These are phyloP conservation scores for Setipinna tenuifilis DNA, from an alignment of 2,797 vertebrate genomes.

Conservation along the genomic window DNA sequence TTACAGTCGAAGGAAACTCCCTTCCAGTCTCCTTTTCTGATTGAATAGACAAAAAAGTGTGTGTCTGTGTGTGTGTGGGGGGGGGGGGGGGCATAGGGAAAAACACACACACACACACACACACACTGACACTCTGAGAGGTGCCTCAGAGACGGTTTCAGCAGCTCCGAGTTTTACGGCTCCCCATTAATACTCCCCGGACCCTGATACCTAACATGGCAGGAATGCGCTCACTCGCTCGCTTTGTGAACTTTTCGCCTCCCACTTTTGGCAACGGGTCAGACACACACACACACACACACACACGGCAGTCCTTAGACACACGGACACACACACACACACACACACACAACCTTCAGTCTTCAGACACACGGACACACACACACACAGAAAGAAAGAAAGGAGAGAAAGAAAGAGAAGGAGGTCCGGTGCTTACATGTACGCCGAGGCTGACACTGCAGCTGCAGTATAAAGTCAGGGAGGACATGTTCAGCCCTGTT, in stretches of 20 bases:
- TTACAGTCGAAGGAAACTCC: neutral
- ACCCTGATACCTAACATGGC: conserved; percentile 63
- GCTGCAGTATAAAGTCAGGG: conserved; percentile 47
- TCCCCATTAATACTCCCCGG: conserved; percentile 57
- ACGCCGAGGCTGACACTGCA: conserved; percentile 47
- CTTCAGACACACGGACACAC: no score
- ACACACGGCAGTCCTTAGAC: conserved; percentile 39
- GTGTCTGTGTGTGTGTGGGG: no score
- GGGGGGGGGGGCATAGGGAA: neutral
- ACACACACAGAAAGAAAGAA: neutral
- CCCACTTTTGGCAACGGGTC: conserved; percentile 61
- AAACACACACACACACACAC: neutral
- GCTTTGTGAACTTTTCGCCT: conserved; percentile 63
- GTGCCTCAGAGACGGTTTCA: conserved; percentile 38
- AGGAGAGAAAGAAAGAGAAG: no score
- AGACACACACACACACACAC: conserved; percentile 42
- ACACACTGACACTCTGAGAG: neutral
- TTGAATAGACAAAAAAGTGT: conserved; percentile 37
- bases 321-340: neutral
- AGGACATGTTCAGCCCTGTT: conserved; percentile 42
- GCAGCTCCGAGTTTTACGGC: conserved; percentile 52
- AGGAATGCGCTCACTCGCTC: conserved; percentile 60
- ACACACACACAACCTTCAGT: conserved; percentile 28
- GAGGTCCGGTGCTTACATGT: no score
- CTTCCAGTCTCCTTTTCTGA: conserved; percentile 27